Conservation (phyloP, 2,113 vertebrate species). For the Onychorhynchus coronatus region DNA sequence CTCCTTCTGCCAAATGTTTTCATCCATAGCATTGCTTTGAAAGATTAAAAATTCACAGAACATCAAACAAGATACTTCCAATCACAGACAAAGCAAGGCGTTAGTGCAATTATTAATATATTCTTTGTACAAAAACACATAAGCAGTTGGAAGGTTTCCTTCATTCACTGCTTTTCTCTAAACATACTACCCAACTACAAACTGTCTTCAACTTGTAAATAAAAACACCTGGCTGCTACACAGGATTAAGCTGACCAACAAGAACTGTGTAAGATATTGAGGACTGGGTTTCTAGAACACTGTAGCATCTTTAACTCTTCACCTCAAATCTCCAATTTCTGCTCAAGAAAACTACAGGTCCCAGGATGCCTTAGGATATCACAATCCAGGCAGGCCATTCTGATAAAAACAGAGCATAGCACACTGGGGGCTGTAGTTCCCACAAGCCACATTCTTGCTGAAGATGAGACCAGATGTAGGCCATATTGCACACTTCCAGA, state of each 20-base stretch:
- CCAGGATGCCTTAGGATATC: slow-evolving; percentile 61
- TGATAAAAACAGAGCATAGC: slow-evolving; percentile 29
- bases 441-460: not conserved
- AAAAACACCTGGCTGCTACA: not conserved
- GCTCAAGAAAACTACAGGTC: slow-evolving; percentile 56
- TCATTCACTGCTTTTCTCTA: not conserved
- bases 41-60: not conserved
- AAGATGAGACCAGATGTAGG: slow-evolving; percentile 35
- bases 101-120: not conserved
- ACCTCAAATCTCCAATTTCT: not conserved
- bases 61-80: not conserved
- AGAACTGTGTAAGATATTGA: not conserved
- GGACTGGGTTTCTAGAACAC: not conserved
- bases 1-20: not conserved
- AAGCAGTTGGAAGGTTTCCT: not conserved
- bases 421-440: slow-evolving; percentile 70
- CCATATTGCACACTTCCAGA: not conserved
- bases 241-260: slow-evolving; percentile 4
- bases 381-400: not conserved
- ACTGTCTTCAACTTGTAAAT: not conserved
- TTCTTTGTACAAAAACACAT: not conserved
- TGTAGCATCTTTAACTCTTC: not conserved
- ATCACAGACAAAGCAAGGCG: not conserved
- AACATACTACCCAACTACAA: not conserved
- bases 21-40: not conserved